Percentiles rank a stretch among this genome's conserved stretches.
phyloP scores from a whole-genome alignment of 2,113 vertebrate genomes.

The Coryphaenoides rupestris region DNA sequence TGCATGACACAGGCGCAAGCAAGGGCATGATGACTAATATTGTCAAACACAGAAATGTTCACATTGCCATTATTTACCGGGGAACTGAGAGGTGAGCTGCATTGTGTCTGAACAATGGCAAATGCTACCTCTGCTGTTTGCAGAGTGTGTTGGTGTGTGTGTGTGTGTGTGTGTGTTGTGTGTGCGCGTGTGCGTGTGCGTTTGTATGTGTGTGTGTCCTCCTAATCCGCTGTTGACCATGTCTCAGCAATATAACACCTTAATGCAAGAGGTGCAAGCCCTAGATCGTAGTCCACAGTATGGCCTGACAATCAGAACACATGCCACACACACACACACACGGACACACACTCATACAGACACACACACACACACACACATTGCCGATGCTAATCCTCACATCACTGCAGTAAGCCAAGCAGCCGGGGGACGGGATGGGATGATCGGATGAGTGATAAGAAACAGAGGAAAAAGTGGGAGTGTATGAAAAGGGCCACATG shows the following conservation, averaged over 20 bases:
- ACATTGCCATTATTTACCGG: conserved; percentile 34
- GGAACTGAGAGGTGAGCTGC: conserved; percentile 31
- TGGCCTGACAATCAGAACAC: conserved; percentile 25
- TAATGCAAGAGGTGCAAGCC: background rate
- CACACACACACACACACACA: conserved; percentile 33
- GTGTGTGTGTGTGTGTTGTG: conserved; percentile 23
- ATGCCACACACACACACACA: conserved; percentile 5
- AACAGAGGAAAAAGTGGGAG: conserved; percentile 52
- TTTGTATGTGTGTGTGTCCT: background rate
- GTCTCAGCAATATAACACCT: background rate
- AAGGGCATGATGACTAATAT: conserved; percentile 16
- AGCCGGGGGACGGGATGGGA: conserved; percentile 44
- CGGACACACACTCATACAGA: conserved; percentile 9
- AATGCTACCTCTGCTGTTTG: conserved; percentile 10
- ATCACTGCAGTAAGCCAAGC: conserved; percentile 39
- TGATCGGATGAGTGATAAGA: conserved; percentile 79
- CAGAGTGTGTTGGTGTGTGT: conserved; percentile 26
- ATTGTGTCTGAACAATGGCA: conserved; percentile 2
- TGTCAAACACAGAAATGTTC: conserved; percentile 25
- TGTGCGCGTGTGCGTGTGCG: background rate
- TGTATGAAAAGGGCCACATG: conserved; percentile 60
- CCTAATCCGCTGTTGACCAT: background rate
- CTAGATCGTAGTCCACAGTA: background rate
- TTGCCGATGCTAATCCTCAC: conserved; percentile 28
- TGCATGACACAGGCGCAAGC: too few relatives aligned